A percentile compares a stretch with the other conserved stretches of the same genome.
phyloP scores from a whole-genome alignment of 2,797 vertebrate species.

The Diplodus puntazzo region DNA sequence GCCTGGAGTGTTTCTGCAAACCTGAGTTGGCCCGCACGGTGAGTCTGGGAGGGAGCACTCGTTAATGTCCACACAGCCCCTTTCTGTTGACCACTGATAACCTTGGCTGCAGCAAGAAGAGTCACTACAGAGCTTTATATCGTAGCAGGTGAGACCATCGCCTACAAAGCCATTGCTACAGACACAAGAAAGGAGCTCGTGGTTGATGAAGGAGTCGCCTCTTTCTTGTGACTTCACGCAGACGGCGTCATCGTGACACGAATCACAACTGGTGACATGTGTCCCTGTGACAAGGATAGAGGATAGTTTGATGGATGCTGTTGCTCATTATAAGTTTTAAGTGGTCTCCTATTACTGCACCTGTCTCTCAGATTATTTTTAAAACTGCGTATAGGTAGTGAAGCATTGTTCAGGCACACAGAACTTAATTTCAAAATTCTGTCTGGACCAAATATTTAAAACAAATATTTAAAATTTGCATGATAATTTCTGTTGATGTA shows the following conservation, averaged over 20 bases:
- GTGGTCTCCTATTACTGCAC: not conserved
- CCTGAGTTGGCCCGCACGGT: conserved; percentile 26
- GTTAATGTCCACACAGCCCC: conserved; percentile 75
- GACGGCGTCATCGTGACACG: conserved; percentile 57
- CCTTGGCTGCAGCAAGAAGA: conserved; percentile 66
- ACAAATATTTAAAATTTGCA: too few relatives aligned
- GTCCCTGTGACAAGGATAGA: conserved; percentile 32
- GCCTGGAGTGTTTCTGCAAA: conserved; percentile 70
- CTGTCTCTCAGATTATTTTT: not conserved
- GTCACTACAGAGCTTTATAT: conserved; percentile 46
- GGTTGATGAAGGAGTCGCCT: conserved; percentile 32
- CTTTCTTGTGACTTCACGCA: conserved; percentile 42
- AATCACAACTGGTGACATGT: conserved; percentile 54
- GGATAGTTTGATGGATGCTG: not conserved
- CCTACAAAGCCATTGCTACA: conserved; percentile 81
- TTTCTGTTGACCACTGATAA: conserved; percentile 60
- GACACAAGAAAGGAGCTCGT: conserved; percentile 55
- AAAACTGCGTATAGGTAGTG: not conserved
- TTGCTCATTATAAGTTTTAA: not conserved
- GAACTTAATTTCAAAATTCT: not conserved
- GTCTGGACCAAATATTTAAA: too few relatives aligned
- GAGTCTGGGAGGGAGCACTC: conserved; percentile 73
- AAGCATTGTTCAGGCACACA: not conserved
- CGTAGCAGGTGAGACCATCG: conserved; percentile 73
- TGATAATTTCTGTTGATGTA: too few relatives aligned